Evolutionary conservation across 2,113 vertebrate genomes (phyloP), one percentile per base, ranked within the genome.

Genomic region (Pampusana beccarii): DNA sequence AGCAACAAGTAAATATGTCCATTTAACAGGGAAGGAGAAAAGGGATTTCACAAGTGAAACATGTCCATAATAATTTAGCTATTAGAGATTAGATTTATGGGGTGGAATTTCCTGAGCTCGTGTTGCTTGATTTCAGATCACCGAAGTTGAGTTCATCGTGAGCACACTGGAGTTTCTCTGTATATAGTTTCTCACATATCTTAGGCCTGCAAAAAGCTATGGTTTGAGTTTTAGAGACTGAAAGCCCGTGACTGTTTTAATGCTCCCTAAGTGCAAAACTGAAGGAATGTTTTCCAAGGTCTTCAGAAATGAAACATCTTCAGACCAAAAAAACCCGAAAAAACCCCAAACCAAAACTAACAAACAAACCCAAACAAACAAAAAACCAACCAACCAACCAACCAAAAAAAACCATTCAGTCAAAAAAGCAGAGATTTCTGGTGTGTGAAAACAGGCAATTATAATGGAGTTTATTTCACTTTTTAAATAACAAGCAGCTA

Each of bases 141-240:
- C 42, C 73, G 60, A 71, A 69, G 26, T 3, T 83, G 48, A 0
- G 0, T 11, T 78, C 21, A 25, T 44, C 0, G 0, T 5, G 12
- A 83, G 24, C n/a, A 9, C 31, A 56, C 21, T 70, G 50, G 1
- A 34, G 44, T 70, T 94, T 23, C 44, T 69, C 48, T 57, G 5
- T 16, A 11, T 13, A 13, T 8, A 58, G 13, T 72, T 80, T 69
- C 6, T 65, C 34, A 17, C 10, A 18, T 5, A 11, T 50, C 34
- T 74, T 83, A 61, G 70, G 19, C 23, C 34, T 77, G 82, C 46
- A 83, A 74, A 48, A 38, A 79, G 2, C 1, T 71, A 9, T 13
- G 20, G 4, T 83, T 75, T 88, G 40, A 61, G 24, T 53, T 71
- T 72, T 20, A 58, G 31, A 48, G 31, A 29, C 38, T 29, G 31